Base-by-base conservation (phyloP, 1,140 invertebrate species). In the Cecropterus lyciades region DNA sequence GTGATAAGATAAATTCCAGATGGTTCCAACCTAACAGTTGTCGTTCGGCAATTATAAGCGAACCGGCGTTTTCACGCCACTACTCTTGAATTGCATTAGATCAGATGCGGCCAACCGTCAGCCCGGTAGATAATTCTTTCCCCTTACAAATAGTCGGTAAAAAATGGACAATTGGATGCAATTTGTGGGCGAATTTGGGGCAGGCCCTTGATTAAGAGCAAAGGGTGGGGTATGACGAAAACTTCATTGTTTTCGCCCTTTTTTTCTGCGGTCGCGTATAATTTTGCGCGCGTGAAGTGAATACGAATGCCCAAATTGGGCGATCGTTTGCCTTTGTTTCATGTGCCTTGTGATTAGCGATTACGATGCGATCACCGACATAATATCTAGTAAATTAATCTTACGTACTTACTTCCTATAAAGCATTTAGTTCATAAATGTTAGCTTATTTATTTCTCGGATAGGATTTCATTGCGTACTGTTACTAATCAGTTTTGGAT, bases 151-250 rank as follows among this genome's bases (percentile, higher is more conserved):
- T 80, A 85, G 76, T 79, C 68, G 80, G 82, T 92, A 89, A 92
- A 92, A 90, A 92, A 80, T 88, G 89, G 90, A 92, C 89, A 90
- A 92, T 92, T 89, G 89, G 82, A 84, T 88, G 89, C 89, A 90
- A 92, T 92, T 91, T 92, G 89, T 84, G 86, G 87, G 81, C 79
- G 81, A 91, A 87, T 87, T 89, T 84, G 69, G 89, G 83, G 76
- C 84, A 83, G 76, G 69, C 69, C 73, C 80, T 84, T 89, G 86
- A 91, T 91, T 87, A 86, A 80, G 81, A 69, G 75, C 73, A 79
- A 81, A 78, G 80, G 84, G 79, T 76, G 78, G 79, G 82, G 63
- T 66, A 52, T 53, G 67, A 62, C 67, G 59, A 72, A 70, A 74
- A 75, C 68, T 77, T 79, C 75, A 82, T 86, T 88, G 80, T 88